phyloP scores from a whole-genome alignment of 1,140 invertebrate genomes.

The Pseudomyrmex concolor region DNA sequence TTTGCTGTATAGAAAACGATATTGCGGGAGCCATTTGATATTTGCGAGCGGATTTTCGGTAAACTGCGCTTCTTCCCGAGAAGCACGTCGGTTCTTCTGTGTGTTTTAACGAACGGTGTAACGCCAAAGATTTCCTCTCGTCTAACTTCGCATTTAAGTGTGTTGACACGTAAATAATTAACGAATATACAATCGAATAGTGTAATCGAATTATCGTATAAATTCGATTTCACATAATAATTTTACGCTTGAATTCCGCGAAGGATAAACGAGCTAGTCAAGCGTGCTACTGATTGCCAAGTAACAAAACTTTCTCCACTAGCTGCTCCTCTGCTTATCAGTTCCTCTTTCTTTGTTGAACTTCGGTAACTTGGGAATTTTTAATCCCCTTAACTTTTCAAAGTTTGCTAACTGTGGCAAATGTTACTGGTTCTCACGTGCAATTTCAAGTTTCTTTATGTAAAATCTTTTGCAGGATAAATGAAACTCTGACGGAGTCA shows the following conservation, averaged over 20 bases:
- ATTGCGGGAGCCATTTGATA: slow-evolving; percentile 43
- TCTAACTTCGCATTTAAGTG: slow-evolving; percentile 31
- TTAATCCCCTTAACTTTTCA: neutral
- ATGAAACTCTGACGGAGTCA: too few relatives aligned
- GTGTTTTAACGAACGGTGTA: slow-evolving; percentile 13
- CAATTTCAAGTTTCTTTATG: neutral
- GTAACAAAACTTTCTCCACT: slow-evolving; percentile 3
- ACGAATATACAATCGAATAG: neutral
- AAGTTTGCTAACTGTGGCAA: slow-evolving; percentile 17
- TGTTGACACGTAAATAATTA: slow-evolving; percentile 26
- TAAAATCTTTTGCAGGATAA: neutral
- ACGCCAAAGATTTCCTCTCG: neutral
- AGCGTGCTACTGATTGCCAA: neutral
- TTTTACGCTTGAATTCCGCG: too few relatives aligned
- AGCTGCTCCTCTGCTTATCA: neutral
- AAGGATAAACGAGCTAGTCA: neutral
- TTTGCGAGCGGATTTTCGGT: slow-evolving; percentile 33
- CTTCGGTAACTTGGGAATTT: slow-evolving; percentile 13
- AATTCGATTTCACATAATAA: neutral
- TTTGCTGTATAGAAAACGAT: slow-evolving; percentile 13
- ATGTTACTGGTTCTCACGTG: neutral
- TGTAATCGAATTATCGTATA: slow-evolving; percentile 11
- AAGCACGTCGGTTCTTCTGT: neutral
- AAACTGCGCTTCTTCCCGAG: slow-evolving; percentile 36
- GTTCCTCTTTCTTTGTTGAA: slow-evolving; percentile 18